Evolutionary conservation across 2,113 vertebrate species (phyloP), one percentile per base, ranked within the genome.

Genomic region (Notechis scutatus): DNA sequence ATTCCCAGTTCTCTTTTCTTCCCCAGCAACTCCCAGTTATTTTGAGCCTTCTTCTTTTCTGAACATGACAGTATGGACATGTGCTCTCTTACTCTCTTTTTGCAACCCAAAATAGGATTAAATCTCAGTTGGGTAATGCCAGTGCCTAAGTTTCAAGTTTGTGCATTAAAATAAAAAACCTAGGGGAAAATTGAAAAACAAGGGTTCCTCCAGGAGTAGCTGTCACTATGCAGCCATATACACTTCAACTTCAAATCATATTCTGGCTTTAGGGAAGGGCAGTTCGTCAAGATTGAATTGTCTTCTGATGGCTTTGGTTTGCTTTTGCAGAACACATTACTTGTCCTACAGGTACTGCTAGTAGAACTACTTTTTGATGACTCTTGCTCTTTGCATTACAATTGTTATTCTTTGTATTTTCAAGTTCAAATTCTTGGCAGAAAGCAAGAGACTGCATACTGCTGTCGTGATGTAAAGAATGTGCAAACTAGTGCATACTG

Each of bases 281-380:
- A 85, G n/a, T 21, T 90, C 59, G 26, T 24, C 26, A 39, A 45
- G 52, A 86, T 20, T 12, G 5, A 12, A 12, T 29, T 34, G 29
- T 85, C 42, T 89, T 86, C 88, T 39, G 55, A 86, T 85, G 29
- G 0, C 5, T 6, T 42, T 54, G 26, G 21, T 61, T 9, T 42
- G 21, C 39, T 85, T 93, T 93, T 90, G 11, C 45, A 90, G 21
- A 90, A 89, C 45, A 61, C 29, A 86, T 39, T 93, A 85, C 54
- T 93, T 87, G 56, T 87, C 55, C 45, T 85, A 64, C 23, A 39
- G 92, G 88, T 52, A n/a, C 26, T 55, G 10, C 64, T 23, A 24
- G 64, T 61, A 45, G 14, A n/a, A 10, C 86, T 42, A 39, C 47
- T 42, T 47, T 45, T 90, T 34, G 24, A 29, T 26, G 55, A 85